Evolutionary conservation across 2,888 invertebrate genomes (phyloP), one percentile per base, ranked within the genome.

Genomic region (Gryllus longicercus): DNA sequence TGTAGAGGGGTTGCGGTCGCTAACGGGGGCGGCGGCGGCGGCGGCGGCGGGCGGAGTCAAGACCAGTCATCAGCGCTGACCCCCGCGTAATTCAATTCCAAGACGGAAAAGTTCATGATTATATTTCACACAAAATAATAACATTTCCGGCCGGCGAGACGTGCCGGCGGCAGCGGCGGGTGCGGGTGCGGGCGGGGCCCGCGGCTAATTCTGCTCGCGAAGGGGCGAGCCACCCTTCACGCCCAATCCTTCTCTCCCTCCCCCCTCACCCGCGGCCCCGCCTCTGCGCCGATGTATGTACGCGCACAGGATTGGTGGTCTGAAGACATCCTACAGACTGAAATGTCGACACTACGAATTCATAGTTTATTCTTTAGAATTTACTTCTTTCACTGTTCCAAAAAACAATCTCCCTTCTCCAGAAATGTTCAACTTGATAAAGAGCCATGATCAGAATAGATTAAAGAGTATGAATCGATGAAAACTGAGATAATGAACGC

Each of bases 61-160:
- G 63, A 63, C 16, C 63, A 63, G 63, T 63, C 63, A 63, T 63
- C 63, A 63, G n/a, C 63, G 63, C 63, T 63, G n/a, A 63, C 63
- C 63, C 63, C n/a, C 63, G 63, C 14, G 63, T 63, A 63, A 63
- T 63, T 63, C 63, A 63, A 63, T 63, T 63, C 63, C 63, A 18
- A 63, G 63, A n/a, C 14, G 63, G 63, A 63, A 63, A 63, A 63
- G 63, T 63, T 63, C 63, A 63, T 63, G 63, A 63, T 63, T 63
- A 63, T 63, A 63, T 63, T 63, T 63, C 63, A 63, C 63, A 14
- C 63, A 63, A 63, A 63, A 63, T 63, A 63, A 63, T 63, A 63
- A 63, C 63, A 63, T 63, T 63, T 63, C 38, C 38, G 63, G 63
- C n/a, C 63, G 14, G 16, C 63, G 63, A n/a, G 63, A 63, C 63